Percentiles rank a stretch among this genome's conserved stretches.
Conservation (phyloP, 2,797 vertebrate species). For the Pachyuromys duprasi region DNA sequence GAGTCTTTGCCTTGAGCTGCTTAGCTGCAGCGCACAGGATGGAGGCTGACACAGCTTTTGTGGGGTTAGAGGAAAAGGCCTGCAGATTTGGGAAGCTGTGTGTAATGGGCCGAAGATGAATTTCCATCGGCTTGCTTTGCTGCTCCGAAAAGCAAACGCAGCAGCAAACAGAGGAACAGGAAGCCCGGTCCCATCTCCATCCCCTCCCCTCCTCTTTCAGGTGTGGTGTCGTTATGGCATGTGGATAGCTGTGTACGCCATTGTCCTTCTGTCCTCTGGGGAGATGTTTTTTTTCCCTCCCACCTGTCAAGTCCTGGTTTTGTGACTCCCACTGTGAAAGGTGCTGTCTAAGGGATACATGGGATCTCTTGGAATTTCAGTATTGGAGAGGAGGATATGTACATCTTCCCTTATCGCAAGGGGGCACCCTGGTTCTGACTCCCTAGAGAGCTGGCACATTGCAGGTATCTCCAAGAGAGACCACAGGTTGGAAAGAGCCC, state of each 20-base stretch:
- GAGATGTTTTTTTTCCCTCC: slow-evolving; percentile 70
- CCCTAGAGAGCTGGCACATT: slow-evolving; percentile 55
- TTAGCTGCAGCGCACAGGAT: neutral
- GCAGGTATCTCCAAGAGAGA: slow-evolving; percentile 55
- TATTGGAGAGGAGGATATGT: slow-evolving; percentile 61
- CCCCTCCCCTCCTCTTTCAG: neutral
- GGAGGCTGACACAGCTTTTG: slow-evolving; percentile 57
- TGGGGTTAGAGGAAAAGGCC: slow-evolving; percentile 66
- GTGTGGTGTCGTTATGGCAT: slow-evolving; percentile 75
- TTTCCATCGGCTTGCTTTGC: slow-evolving; percentile 47
- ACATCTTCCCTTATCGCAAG: slow-evolving; percentile 24
- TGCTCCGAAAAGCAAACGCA: slow-evolving; percentile 65
- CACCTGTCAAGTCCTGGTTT: slow-evolving; percentile 65
- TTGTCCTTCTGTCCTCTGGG: slow-evolving; percentile 52
- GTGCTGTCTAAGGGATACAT: slow-evolving; percentile 45
- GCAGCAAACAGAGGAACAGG: neutral
- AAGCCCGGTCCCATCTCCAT: accelerated
- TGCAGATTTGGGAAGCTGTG: slow-evolving; percentile 74
- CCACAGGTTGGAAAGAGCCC: neutral
- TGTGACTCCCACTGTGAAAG: slow-evolving; percentile 46
- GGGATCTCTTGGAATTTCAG: slow-evolving; percentile 60
- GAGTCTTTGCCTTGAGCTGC: slow-evolving; percentile 64
- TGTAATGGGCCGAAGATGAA: slow-evolving; percentile 61
- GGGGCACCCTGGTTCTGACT: neutral
- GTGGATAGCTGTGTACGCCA: slow-evolving; percentile 71